These are phyloP conservation scores for Gadopsis marmoratus DNA, from an alignment of 2,797 vertebrate genomes.

Conservation along the genomic window DNA sequence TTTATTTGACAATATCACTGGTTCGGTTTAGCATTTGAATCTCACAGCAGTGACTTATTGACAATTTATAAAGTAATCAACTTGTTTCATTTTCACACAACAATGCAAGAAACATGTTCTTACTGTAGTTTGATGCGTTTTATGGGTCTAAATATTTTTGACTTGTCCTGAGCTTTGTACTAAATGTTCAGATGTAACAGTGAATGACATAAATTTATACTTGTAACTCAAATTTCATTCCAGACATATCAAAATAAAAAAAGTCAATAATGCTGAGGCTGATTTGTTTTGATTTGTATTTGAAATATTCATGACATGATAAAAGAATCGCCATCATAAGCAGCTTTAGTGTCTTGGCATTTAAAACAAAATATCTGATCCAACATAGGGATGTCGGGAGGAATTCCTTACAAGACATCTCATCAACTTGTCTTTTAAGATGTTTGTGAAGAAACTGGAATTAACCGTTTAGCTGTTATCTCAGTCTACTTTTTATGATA, in stretches of 20 bases:
- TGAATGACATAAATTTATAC: constrained; percentile 49
- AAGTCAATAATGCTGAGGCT: constrained; percentile 5
- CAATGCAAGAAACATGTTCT: constrained; percentile 41
- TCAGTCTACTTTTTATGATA: not conserved
- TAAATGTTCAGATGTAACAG: constrained; percentile 52
- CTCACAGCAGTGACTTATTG: not conserved
- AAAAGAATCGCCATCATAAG: not conserved
- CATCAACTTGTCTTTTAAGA: not conserved
- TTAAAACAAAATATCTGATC: not conserved
- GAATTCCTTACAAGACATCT: not conserved
- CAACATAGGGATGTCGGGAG: not conserved
- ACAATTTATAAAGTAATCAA: constrained; percentile 1
- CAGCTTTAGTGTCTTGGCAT: not conserved
- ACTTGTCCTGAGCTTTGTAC: constrained; percentile 50
- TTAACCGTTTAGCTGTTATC: not conserved
- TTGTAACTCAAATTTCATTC: constrained; percentile 49
- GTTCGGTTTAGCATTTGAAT: not conserved
- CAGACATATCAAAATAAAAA: constrained; percentile 69
- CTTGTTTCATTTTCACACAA: constrained; percentile 12
- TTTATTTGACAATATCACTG: not conserved
- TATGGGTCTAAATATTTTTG: constrained; percentile 36
- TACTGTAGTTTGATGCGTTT: constrained; percentile 41
- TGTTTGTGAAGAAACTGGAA: not conserved
- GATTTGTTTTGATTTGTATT: not conserved
- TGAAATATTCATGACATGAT: not conserved